Evolutionary conservation across 1,140 invertebrate species (phyloP).

Genomic region (Vollenhovia emeryi): DNA sequence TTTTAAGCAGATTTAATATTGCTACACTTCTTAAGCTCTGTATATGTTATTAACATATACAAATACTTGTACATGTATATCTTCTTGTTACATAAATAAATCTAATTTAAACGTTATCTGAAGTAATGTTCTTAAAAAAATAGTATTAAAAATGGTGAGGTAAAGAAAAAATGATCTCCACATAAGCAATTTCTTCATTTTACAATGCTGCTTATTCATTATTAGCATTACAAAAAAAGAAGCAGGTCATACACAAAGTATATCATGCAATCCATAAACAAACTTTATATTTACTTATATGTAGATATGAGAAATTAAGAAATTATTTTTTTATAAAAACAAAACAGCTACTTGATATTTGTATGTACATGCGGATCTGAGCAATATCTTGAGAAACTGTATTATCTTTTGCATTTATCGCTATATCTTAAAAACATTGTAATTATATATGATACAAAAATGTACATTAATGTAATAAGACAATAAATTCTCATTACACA

Average conservation of each 20-base stretch:
- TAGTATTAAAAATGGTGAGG: constrained; percentile 62
- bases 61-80: neutral
- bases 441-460: neutral
- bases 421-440: neutral
- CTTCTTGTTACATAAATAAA: constrained; percentile 47
- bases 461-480: neutral
- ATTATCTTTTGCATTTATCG: constrained; percentile 3
- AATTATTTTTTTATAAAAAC: neutral
- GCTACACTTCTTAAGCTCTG: constrained; percentile 16
- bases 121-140: constrained; percentile 62
- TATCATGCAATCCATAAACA: constrained; percentile 64
- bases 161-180: constrained; percentile 62
- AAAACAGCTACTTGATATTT: constrained; percentile 15
- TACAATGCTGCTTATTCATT: constrained; percentile 61
- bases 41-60: constrained; percentile 15
- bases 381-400: neutral
- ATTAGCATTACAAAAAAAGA: constrained; percentile 63
- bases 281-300: constrained; percentile 32
- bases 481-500: neutral
- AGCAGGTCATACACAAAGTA: constrained; percentile 65
- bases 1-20: constrained; percentile 60
- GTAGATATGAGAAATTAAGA: neutral
- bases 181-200: constrained; percentile 62
- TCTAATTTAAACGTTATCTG: constrained; percentile 40
- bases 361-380: constrained; percentile 15